Evolutionary conservation across 1,140 invertebrate genomes (phyloP).

Genomic region (Brachionus koreanus): DNA sequence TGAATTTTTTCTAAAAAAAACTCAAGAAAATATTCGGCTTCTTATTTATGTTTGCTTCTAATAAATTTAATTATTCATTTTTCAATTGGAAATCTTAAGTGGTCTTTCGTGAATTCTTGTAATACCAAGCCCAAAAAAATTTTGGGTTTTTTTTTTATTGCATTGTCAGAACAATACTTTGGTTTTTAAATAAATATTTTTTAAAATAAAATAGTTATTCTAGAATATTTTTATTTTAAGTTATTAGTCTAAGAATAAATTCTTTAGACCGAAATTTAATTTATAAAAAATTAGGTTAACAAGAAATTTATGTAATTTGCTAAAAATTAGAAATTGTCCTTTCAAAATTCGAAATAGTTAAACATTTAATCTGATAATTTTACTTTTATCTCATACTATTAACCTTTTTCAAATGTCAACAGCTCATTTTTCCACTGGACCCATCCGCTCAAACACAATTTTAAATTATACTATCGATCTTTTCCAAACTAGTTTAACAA

Average conservation of each 20-base stretch:
- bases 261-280: not conserved
- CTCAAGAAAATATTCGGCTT: not conserved
- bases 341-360: not conserved
- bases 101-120: not conserved
- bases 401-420: not conserved
- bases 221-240: not conserved
- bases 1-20: slow-evolving; percentile 19
- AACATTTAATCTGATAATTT: not conserved
- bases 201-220: slow-evolving; percentile 1
- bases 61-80: not conserved
- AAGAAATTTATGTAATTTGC: not conserved
- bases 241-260: not conserved
- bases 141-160: not conserved
- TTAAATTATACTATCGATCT: not conserved
- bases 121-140: not conserved
- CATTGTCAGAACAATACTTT: slow-evolving; percentile 1
- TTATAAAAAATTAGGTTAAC: not conserved
- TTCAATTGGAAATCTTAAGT: not conserved
- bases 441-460: not conserved
- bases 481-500: not conserved
- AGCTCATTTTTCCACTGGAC: not conserved
- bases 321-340: not conserved
- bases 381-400: not conserved
- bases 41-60: not conserved
- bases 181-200: not conserved